These are phyloP conservation scores for Xiphophorus hellerii DNA, from an alignment of 2,113 vertebrate species.

Conservation along the genomic window DNA sequence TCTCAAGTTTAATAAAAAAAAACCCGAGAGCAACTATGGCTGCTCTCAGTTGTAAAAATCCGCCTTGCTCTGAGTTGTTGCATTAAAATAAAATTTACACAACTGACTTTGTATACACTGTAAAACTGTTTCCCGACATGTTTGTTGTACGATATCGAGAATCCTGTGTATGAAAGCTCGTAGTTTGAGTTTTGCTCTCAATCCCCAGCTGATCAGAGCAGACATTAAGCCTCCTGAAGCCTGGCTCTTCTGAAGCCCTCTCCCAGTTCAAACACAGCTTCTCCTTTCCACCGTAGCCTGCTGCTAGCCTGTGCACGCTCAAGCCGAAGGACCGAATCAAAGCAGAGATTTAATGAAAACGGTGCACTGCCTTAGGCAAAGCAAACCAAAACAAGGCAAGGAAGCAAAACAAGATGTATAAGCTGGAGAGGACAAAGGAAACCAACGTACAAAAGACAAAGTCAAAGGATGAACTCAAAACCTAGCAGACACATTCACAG, in stretches of 20 bases:
- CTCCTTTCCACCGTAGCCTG: background rate
- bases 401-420: background rate
- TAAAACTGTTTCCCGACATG: background rate
- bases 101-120: background rate
- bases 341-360: background rate
- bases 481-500: no score
- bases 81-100: background rate
- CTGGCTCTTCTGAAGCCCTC: background rate
- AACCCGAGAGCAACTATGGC: no score
- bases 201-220: background rate
- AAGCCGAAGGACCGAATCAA: background rate
- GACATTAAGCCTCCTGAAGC: background rate
- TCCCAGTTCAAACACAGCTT: background rate
- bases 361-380: background rate
- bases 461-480: no score
- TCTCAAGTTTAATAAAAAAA: no score
- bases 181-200: background rate
- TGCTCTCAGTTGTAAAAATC: no score
- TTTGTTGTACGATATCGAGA: background rate
- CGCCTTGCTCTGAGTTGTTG: background rate
- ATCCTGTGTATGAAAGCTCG: background rate
- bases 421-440: background rate
- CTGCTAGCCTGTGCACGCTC: background rate
- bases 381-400: background rate
- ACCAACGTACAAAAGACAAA: background rate